phyloP scores from a whole-genome alignment of 2,888 invertebrate species.

The Leptinotarsa tumamoca region DNA sequence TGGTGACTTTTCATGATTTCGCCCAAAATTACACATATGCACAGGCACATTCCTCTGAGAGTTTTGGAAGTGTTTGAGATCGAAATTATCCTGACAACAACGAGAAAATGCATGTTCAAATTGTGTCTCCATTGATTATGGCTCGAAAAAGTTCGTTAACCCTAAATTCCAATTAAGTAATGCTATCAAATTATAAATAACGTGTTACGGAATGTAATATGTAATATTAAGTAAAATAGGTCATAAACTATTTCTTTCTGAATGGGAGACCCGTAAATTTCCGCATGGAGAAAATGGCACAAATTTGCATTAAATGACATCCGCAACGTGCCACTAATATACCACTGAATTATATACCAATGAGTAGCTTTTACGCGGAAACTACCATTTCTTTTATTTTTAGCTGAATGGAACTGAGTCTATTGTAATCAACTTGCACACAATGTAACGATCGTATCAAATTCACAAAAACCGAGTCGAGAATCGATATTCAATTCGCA shows the following conservation, averaged over 20 bases:
- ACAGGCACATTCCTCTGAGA: too few relatives aligned
- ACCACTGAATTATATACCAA: background rate
- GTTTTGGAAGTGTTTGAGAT: too few relatives aligned
- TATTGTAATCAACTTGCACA: background rate
- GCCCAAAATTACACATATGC: too few relatives aligned
- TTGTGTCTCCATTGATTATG: too few relatives aligned
- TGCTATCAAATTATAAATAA: background rate
- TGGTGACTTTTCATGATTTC: too few relatives aligned
- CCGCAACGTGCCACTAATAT: slow-evolving; percentile 9
- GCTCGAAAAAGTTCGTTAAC: too few relatives aligned
- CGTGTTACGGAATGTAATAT: background rate
- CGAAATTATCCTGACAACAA: too few relatives aligned
- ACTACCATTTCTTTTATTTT: background rate
- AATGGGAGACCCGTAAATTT: background rate
- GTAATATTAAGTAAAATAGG: background rate
- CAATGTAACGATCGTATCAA: background rate
- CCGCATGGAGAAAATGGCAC: slow-evolving; percentile 6
- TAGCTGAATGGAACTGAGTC: background rate
- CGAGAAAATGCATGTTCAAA: too few relatives aligned
- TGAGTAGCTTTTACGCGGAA: background rate
- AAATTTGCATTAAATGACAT: background rate
- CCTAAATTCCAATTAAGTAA: too few relatives aligned
- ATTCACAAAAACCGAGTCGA: background rate
- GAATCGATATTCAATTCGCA: background rate
- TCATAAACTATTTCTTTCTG: background rate